Evolutionary conservation across 2,888 invertebrate species (phyloP), one percentile per base, ranked within the genome.

Genomic region (Folsomia candida): DNA sequence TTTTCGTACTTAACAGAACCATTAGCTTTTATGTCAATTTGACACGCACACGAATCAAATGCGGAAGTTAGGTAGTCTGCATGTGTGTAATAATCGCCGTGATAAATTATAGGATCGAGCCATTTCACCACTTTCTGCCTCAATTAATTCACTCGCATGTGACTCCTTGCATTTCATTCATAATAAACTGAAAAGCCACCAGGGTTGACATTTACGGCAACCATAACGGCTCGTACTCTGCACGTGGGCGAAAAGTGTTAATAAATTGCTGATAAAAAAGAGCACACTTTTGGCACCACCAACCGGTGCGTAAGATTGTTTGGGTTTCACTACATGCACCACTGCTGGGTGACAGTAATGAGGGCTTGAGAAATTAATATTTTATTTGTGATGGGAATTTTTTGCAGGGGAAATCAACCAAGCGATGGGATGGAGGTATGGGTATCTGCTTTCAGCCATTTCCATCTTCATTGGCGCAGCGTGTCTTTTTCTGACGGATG

Each of bases 361-460:
- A 37, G 37, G 14, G 14, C n/a, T 37, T 14, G 14, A n/a, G 18
- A 54, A 54, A 14, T 54, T 18, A 54, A 54, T 20, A 54, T n/a
- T 47, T 11, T 47, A 47, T 11, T 47, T 9, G 47, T 6, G n/a
- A 20, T 54, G 6, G 4, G 6, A 54, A 14, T 54, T 54, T 54
- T 6, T 54, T 37, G 47, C 85, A 91, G 92, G 91, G 59, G 92
- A 91, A 83, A 89, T 92, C 83, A 92, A 91, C 83, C 88, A 89
- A 63, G 90, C 88, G 61, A 64, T 70, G 81, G 91, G 91, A 2
- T 89, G 89, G 76, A 89, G 91, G 81, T 88, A 89, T 22, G 92
- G 92, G 14, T 92, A 92, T 84, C 92, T 91, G 85, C 90, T 92
- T 84, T 91, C 91, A 81, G 90, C 91, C 1, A 89, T 90, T 4